Evolutionary conservation across 1,140 invertebrate species (phyloP), one percentile per base, ranked within the genome.

Genomic region (Drosophila pandora): DNA sequence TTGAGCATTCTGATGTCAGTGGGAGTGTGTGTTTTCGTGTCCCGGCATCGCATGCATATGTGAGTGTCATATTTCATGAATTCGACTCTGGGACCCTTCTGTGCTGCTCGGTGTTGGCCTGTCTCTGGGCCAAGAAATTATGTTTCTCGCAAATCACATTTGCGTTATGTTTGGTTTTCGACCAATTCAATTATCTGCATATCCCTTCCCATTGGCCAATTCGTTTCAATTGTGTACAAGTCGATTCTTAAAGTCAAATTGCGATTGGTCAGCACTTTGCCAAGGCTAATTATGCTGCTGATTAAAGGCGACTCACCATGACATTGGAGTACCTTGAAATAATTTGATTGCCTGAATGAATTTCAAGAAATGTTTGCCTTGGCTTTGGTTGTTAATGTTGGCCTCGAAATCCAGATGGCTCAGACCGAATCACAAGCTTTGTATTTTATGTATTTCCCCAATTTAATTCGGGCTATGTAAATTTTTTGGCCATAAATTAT

Each of bases 51-150:
- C 49, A 10, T 47, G 50, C 62, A 69, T 37, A 48, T 74, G 48
- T 41, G 49, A 30, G 68, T 59, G 61, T 75, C 49, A 63, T 81
- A 74, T 81, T 80, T 74, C 78, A 62, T 73, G 76, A 67, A 72
- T 72, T 71, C 52, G 60, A 57, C 41, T 60, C 43, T 50, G 43
- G 45, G 37, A 28, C 32, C 47, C 55, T 10, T 52, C 48, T 60
- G 56, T 47, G 22, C 21, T 8, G 21, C 60, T 50, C 62, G 64
- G 53, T 13, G 5, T 21, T 12, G 3, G 25, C 55, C 32, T 50
- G 47, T 53, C 28, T 54, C 30, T 22, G 17, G 39, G 34, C 48
- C 41, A 30, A 39, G 30, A 67, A 74, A 67, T 75, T 45, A 43
- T 59, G 64, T 23, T 12, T 28, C 34, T 54, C 23, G 34, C 62